Evolutionary conservation across 2,797 vertebrate genomes (phyloP), one percentile per base, ranked within the genome.

Genomic region (Heteromormyrus szaboi): DNA sequence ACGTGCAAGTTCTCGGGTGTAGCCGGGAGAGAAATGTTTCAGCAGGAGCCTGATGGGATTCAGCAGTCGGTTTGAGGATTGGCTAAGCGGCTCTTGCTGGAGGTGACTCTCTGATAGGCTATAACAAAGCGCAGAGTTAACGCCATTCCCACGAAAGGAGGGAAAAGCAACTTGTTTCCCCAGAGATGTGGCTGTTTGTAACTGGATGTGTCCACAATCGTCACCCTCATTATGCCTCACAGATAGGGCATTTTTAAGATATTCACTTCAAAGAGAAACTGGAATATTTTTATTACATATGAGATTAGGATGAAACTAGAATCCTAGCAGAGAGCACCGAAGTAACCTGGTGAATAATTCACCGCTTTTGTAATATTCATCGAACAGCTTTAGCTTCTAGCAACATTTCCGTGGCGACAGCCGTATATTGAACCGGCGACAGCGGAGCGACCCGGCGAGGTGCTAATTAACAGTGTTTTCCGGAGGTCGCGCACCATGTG

Each of bases 11-110:
- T 94, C 93, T 95, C 94, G 94, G 94, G 93, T 96, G 94, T 95
- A 93, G 96, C 96, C 94, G 90, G 94, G 86, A 96, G 96, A 95
- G 93, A 95, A 95, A 94, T 95, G 94, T 92, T 50, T 25, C 90
- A 91, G 91, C 93, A 86, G 91, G 62, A 93, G 68, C 93, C 89
- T 90, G 92, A 94, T 94, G 93, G 91, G 88, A 89, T 94, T 93
- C 93, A 90, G n/a, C 92, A 1, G 89, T 81, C 33, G 65, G 65
- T 89, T 86, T 46, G 85, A 87, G 89, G 89, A 91, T 90, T 92
- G 89, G 91, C 92, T 79, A 88, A 93, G 93, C 90, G 88, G 89
- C 90, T 93, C 86, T 94, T 84, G 94, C 94, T 94, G 90, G 93
- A 93, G 94, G 94, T 93, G 85, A 91, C 92, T 92, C 91, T 92